These are phyloP conservation scores for Heloderma charlesbogerti DNA, from an alignment of 2,113 vertebrate genomes.

Conservation along the genomic window DNA sequence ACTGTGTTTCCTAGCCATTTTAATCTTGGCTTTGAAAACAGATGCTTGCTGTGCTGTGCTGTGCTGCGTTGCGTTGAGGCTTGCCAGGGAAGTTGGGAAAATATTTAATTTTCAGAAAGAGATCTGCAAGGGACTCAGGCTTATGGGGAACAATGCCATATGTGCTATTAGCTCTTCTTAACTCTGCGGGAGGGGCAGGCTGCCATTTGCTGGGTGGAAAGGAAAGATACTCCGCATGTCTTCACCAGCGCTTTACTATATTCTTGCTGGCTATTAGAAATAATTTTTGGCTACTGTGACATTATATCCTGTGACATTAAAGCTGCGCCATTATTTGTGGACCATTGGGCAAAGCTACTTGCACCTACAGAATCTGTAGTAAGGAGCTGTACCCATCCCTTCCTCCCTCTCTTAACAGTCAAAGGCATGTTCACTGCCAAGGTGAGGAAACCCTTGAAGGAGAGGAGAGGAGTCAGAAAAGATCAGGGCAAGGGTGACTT, in stretches of 20 bases:
- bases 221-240: background rate
- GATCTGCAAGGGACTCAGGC: background rate
- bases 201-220: background rate
- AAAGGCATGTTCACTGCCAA: background rate
- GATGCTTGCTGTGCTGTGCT: too few species aligned
- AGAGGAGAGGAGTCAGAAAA: background rate
- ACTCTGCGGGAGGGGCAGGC: background rate
- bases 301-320: too few species aligned
- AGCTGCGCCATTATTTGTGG: background rate
- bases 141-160: background rate
- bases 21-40: background rate
- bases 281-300: background rate
- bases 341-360: background rate
- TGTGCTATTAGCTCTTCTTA: background rate
- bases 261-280: background rate
- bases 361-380: background rate
- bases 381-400: background rate
- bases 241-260: background rate
- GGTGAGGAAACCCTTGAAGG: background rate
- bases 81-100: background rate
- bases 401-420: background rate
- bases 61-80: background rate
- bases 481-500: background rate
- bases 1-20: background rate
- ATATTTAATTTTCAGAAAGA: background rate